Base-by-base conservation (phyloP, 2,888 invertebrate species). In the Epinotia demarniana region DNA sequence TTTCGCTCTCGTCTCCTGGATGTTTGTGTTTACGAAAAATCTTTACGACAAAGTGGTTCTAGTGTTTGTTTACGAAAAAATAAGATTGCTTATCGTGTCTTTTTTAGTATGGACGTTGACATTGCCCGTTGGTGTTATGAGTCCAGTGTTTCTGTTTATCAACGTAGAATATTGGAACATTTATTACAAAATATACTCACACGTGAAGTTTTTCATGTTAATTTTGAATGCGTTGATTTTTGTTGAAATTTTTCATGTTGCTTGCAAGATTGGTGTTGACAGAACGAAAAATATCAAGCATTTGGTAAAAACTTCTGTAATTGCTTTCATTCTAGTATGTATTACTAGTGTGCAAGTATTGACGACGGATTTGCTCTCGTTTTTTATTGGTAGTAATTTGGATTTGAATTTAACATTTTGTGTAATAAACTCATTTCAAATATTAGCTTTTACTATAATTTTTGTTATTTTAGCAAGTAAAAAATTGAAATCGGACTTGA, bases 21-120 rank as follows among this genome's bases (percentile, higher is more conserved):
- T 90, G 90, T 89, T 89, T 57, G 75, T 90, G 2, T 92, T 89
- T 75, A 88, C 90, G 0, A 90, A 88, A 77, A 88, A 90, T 71
- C 77, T 92, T 9, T 91, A 90, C 77, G 86, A 90, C 18, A 91
- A 91, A 81, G 83, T 91, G 8, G 86, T 91, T 1, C 61, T 86
- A 3, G 91, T 90, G 60, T 89, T 89, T 46, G 76, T 79, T 2
- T 63, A 81, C 5, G 79, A 81, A n/a, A 83, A 83, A 57, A 77
- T 76, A 13, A 86, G 82, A 55, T 80, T 90, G 3, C 12, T 79
- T 0, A 1, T 82, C 0, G 69, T 85, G 0, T 85, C 85, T 0
- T 19, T 83, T 3, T 19, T 82, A 0, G 81, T 89, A 46, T 92
- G 89, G 89, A 55, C 79, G 0, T 27, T 84, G 1, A 81, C 87